Conservation (phyloP, 2,888 invertebrate genomes). For the Falcaria lacertinaria region DNA sequence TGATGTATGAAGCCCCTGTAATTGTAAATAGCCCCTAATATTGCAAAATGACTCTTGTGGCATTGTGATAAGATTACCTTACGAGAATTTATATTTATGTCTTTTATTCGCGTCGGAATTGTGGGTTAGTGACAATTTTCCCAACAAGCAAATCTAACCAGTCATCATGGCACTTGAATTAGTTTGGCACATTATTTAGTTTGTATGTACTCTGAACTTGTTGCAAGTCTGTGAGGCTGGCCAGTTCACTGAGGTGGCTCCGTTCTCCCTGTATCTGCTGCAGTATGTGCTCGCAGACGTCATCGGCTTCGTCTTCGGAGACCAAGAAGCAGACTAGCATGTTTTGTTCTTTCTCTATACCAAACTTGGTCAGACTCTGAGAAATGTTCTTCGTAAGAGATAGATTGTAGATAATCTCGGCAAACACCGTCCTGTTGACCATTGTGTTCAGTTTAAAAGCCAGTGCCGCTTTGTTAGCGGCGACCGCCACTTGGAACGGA, state of each 20-base stretch:
- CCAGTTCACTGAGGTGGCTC: slow-evolving; percentile 66
- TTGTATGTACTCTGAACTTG: slow-evolving; percentile 81
- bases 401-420: slow-evolving; percentile 84
- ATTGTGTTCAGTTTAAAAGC: slow-evolving; percentile 65
- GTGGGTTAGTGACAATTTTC: slow-evolving; percentile 78
- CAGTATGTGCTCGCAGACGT: slow-evolving; percentile 52
- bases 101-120: slow-evolving; percentile 13
- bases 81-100: slow-evolving; percentile 3
- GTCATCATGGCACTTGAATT: slow-evolving; percentile 52
- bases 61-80: slow-evolving; percentile 10
- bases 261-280: slow-evolving; percentile 76
- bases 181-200: slow-evolving; percentile 76
- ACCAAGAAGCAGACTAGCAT: slow-evolving; percentile 55
- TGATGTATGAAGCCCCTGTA: slow-evolving; percentile 40
- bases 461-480: slow-evolving; percentile 83
- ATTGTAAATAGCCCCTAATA: slow-evolving; percentile 34
- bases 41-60: slow-evolving; percentile 6
- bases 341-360: slow-evolving; percentile 62
- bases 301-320: slow-evolving; percentile 29
- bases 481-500: slow-evolving; percentile 80
- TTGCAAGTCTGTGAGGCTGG: slow-evolving; percentile 62
- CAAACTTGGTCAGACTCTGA: slow-evolving; percentile 83
- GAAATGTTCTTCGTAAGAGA: slow-evolving; percentile 85
- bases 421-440: slow-evolving; percentile 81
- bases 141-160: slow-evolving; percentile 82